Evolutionary conservation across 2,888 invertebrate species (phyloP).

Genomic region (Himalopsyche japonica): DNA sequence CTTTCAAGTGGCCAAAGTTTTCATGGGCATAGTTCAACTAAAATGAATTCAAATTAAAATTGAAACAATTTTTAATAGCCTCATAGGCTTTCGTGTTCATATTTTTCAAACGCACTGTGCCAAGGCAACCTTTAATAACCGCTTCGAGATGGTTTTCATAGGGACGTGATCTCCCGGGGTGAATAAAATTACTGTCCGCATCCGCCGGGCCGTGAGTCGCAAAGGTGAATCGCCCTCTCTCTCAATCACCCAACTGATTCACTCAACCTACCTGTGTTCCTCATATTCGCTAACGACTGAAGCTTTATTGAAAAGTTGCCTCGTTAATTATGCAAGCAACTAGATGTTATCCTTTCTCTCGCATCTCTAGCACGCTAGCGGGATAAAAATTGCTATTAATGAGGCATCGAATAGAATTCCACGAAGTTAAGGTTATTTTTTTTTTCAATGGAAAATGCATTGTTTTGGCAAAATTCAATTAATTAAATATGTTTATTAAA

Average conservation of each 20-base stretch:
- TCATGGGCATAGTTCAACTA: too few relatives aligned
- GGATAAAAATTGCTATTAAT: neutral
- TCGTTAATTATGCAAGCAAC: neutral
- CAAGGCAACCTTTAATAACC: neutral
- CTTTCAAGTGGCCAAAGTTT: too few relatives aligned
- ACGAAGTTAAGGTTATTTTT: too few relatives aligned
- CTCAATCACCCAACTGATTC: neutral
- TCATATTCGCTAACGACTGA: conserved; percentile 2
- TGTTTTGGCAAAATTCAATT: too few relatives aligned
- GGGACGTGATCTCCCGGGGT: neutral
- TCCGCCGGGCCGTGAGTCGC: neutral
- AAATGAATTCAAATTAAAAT: too few relatives aligned
- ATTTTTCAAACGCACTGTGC: too few relatives aligned
- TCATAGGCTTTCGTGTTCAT: too few relatives aligned
- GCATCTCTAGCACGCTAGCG: neutral
- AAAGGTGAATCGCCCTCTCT: neutral
- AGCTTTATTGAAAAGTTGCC: conserved; percentile 10
- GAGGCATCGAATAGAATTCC: neutral
- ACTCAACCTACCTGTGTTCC: neutral
- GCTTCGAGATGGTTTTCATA: neutral
- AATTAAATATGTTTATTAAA: too few relatives aligned
- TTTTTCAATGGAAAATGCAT: too few relatives aligned
- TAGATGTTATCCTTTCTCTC: neutral
- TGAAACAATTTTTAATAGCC: too few relatives aligned
- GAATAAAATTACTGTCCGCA: neutral